A percentile compares a stretch with the other conserved stretches of the same genome.
These are phyloP conservation scores for Chironomus riparius DNA, from an alignment of 2,888 invertebrate genomes.

Conservation along the genomic window DNA sequence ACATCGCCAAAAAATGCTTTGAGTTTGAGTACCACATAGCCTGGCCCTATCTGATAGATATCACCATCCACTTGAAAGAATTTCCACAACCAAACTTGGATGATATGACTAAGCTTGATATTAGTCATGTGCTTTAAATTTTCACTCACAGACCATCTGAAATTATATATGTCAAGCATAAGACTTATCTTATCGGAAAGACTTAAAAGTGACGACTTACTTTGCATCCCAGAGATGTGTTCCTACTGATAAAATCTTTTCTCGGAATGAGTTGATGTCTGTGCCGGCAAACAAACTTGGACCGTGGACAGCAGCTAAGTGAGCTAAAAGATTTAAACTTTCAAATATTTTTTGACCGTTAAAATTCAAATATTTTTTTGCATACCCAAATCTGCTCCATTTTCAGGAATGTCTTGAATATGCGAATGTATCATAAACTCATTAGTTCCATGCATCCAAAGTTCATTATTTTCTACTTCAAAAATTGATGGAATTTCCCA, in stretches of 20 bases:
- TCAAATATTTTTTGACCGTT: too few species aligned
- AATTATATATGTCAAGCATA: neutral
- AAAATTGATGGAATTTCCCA: constrained; percentile 56
- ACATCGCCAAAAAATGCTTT: constrained; percentile 50
- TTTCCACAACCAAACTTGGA: constrained; percentile 41
- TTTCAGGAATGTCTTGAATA: constrained; percentile 84
- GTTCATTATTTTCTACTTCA: constrained; percentile 47
- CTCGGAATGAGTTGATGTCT: constrained; percentile 37
- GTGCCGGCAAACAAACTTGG: constrained; percentile 48
- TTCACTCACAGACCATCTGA: constrained; percentile 44
- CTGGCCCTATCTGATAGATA: constrained; percentile 65
- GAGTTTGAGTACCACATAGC: constrained; percentile 62
- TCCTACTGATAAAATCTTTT: constrained; percentile 39
- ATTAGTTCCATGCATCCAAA: constrained; percentile 65
- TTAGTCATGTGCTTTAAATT: constrained; percentile 33
- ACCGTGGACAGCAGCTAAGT: constrained; percentile 67
- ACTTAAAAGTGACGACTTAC: constrained; percentile 30
- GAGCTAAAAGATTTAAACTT: constrained; percentile 42
- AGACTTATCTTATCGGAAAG: neutral
- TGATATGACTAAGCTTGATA: neutral
- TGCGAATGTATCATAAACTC: constrained; percentile 70
- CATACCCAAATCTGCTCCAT: constrained; percentile 45
- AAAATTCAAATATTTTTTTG: neutral
- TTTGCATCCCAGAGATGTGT: constrained; percentile 50
- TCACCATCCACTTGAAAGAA: constrained; percentile 51